Evolutionary conservation across 1,140 invertebrate species (phyloP).

Genomic region (Lordiphosa stackelbergi): DNA sequence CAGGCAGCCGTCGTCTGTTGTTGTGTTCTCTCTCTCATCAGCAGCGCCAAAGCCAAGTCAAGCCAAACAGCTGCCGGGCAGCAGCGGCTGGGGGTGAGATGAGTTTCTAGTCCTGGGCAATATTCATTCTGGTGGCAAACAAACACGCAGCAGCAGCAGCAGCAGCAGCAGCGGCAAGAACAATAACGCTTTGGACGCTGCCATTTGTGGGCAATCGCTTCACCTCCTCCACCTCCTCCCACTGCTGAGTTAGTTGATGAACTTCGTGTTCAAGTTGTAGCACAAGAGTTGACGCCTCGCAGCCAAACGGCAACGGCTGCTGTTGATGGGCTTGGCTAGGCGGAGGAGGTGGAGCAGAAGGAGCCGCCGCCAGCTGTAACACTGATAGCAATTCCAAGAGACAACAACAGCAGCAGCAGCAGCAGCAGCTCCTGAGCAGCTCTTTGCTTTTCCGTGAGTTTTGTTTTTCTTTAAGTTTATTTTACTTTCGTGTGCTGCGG

Average conservation of each 20-base stretch:
- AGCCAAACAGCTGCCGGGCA: slow-evolving; percentile 60
- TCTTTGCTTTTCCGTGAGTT: slow-evolving; percentile 63
- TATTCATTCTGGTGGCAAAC: slow-evolving; percentile 72
- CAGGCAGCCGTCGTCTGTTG: slow-evolving; percentile 24
- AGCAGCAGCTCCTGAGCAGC: slow-evolving; percentile 33
- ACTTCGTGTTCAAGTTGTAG: slow-evolving; percentile 74
- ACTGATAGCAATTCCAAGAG: slow-evolving; percentile 73
- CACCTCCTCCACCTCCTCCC: slow-evolving; percentile 7
- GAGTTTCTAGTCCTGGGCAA: slow-evolving; percentile 50
- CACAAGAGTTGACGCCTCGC: slow-evolving; percentile 72
- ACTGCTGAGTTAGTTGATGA: slow-evolving; percentile 63
- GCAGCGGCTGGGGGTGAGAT: slow-evolving; percentile 5
- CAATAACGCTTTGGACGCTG: slow-evolving; percentile 65
- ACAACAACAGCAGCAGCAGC: slow-evolving; percentile 47
- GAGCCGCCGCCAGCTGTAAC: slow-evolving; percentile 66
- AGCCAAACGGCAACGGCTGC: slow-evolving; percentile 55
- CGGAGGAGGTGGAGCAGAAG: background rate
- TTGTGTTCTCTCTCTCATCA: slow-evolving; percentile 20
- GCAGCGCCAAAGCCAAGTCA: slow-evolving; percentile 46
- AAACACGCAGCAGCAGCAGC: slow-evolving; percentile 66
- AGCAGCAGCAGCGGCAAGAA: slow-evolving; percentile 32
- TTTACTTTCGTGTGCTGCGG: slow-evolving; percentile 69
- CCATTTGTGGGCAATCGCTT: slow-evolving; percentile 52
- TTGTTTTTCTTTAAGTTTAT: slow-evolving; percentile 75
- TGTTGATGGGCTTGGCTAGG: slow-evolving; percentile 33